These are phyloP conservation scores for Synanthedon vespiformis DNA, from an alignment of 2,888 invertebrate species.

Conservation along the genomic window DNA sequence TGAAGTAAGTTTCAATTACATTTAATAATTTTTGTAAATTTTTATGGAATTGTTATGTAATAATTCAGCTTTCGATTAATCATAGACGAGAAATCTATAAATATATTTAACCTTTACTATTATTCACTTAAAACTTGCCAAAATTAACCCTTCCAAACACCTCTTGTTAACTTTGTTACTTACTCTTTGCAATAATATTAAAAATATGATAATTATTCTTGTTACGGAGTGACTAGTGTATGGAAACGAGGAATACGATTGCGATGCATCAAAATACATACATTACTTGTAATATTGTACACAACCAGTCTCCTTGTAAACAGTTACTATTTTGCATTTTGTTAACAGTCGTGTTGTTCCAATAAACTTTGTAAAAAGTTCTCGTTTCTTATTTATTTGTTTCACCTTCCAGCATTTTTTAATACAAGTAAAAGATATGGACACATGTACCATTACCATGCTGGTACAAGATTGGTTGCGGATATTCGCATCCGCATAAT, in stretches of 20 bases:
- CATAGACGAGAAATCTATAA: neutral
- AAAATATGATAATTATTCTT: conserved; percentile 12
- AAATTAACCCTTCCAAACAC: conserved; percentile 49
- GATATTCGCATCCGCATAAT: no score
- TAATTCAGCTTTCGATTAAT: neutral
- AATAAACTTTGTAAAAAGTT: conserved; percentile 48
- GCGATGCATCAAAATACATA: conserved; percentile 11
- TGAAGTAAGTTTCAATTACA: no score
- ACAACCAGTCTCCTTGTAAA: conserved; percentile 41
- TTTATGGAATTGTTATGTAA: neutral
- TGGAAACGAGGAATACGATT: conserved; percentile 8
- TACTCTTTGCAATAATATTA: conserved; percentile 24
- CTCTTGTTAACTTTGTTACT: conserved; percentile 48
- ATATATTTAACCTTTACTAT: neutral
- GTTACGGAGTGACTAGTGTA: conserved; percentile 21
- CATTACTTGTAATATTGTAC: conserved; percentile 7
- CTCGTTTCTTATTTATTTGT: conserved; percentile 6
- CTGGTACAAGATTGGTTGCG: no score
- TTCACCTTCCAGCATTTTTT: no score
- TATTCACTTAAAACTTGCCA: conserved; percentile 33
- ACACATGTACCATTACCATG: no score
- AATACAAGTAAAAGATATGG: no score
- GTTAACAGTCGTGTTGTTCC: conserved; percentile 66
- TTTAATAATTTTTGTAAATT: no score
- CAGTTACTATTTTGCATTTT: conserved; percentile 64